These are phyloP conservation scores for Pangasius krempfi DNA, from an alignment of 2,797 vertebrate species.

Conservation along the genomic window DNA sequence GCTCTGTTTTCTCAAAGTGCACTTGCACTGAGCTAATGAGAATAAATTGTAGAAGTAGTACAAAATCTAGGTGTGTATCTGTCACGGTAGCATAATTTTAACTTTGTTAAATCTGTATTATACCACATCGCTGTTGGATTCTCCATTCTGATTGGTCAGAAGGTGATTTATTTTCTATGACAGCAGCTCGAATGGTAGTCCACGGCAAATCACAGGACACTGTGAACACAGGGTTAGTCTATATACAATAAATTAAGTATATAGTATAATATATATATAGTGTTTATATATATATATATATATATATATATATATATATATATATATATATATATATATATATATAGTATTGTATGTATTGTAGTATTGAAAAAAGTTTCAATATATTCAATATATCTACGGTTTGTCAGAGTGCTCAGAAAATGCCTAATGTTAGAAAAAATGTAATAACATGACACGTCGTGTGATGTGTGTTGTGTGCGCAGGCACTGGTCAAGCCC, in stretches of 20 bases:
- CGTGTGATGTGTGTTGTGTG: neutral
- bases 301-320: too few species aligned
- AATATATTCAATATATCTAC: too few species aligned
- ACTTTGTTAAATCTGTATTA: neutral
- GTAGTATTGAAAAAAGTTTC: too few species aligned
- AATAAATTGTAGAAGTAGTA: neutral
- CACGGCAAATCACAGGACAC: neutral
- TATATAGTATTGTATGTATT: too few species aligned
- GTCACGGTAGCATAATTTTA: neutral
- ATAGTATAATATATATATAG: too few species aligned
- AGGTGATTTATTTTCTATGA: neutral
- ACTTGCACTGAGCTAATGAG: neutral
- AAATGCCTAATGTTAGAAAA: neutral
- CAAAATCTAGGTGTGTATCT: neutral
- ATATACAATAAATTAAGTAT: too few species aligned
- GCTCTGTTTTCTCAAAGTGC: too few species aligned
- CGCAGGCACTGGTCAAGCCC: constrained; percentile 64
- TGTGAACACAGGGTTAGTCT: too few species aligned
- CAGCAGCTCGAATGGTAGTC: neutral
- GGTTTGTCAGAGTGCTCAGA: neutral
- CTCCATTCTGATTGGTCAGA: neutral
- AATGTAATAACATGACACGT: neutral
- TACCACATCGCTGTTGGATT: neutral
- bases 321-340: too few species aligned
- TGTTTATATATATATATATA: too few species aligned